These are phyloP conservation scores for Hyperoplus immaculatus DNA, from an alignment of 2,797 vertebrate genomes.

Conservation along the genomic window DNA sequence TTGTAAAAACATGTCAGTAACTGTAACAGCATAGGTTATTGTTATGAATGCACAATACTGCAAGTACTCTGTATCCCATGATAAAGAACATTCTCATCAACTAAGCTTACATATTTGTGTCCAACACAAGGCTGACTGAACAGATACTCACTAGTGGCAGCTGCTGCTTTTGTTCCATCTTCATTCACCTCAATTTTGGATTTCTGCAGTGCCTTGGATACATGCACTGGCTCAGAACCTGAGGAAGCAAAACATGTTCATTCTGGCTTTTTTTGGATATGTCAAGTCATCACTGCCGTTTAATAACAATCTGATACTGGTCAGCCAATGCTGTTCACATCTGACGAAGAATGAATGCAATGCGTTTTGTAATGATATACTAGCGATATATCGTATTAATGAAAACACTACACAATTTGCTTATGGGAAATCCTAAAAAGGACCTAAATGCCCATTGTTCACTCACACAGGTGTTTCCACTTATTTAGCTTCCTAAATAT, in stretches of 20 bases:
- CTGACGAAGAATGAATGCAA: no score
- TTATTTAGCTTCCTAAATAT: neutral
- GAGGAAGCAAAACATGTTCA: constrained; percentile 7
- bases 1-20: neutral
- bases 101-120: neutral
- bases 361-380: neutral
- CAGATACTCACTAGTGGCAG: constrained; percentile 90
- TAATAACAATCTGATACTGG: neutral
- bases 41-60: neutral
- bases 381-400: neutral
- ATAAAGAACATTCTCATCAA: neutral
- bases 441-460: neutral
- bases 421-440: neutral
- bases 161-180: constrained; percentile 96
- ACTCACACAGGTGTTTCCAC: neutral
- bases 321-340: neutral
- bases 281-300: neutral
- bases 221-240: constrained; percentile 87
- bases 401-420: neutral
- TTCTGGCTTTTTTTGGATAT: neutral
- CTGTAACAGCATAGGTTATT: neutral
- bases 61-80: neutral
- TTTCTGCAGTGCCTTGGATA: constrained; percentile 94
- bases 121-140: neutral
- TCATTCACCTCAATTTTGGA: constrained; percentile 96